Base-by-base conservation (phyloP, 2,888 invertebrate species). In the Agrilus cyanescens region DNA sequence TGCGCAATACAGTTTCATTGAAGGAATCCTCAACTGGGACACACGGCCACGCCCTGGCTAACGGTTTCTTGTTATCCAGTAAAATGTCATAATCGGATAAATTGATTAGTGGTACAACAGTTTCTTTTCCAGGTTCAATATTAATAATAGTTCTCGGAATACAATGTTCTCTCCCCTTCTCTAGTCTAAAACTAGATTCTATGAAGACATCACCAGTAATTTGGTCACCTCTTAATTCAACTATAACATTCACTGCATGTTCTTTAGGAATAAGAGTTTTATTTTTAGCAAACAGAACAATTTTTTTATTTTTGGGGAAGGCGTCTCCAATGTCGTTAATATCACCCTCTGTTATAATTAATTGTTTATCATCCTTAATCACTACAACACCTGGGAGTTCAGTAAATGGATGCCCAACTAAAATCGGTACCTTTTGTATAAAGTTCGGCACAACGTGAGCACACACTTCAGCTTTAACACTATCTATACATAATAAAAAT, bases 401-500 rank as follows among this genome's bases (percentile, higher is more conserved):
- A 7, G 43, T 43, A 39, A 46, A 46, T 13, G 46, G 33, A 7
- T 43, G 43, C 7, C 46, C 46, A n/a, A 43, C 38, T 40, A 46
- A 25, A n/a, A 46, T 7, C 18, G 43, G 36, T 12, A 46, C 25
- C 3, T 46, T 29, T 16, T 46, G 43, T 12, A 39, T 15, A 8
- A 18, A 8, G 43, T 46, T 34, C 6, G 46, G 32, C 2, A 39
- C 46, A 12, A 43, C 38, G 13, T 34, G 25, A 14, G 43, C 44
- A 14, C 35, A 20, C n/a, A 43, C 31, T 13, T 4, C 43, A 12
- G 38, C 18, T 33, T 38, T 20, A 12, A 43, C 39, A 35, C 8
- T 15, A 20, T 46, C 46, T 12, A 46, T 29, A 34, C 34, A 12
- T 15, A 41, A 42, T 30, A 30, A 10, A 30, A 30, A 30, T 30